Percentiles rank a stretch among this genome's conserved stretches.
Conservation (phyloP, 2,888 invertebrate genomes). For the Erannis defoliaria region DNA sequence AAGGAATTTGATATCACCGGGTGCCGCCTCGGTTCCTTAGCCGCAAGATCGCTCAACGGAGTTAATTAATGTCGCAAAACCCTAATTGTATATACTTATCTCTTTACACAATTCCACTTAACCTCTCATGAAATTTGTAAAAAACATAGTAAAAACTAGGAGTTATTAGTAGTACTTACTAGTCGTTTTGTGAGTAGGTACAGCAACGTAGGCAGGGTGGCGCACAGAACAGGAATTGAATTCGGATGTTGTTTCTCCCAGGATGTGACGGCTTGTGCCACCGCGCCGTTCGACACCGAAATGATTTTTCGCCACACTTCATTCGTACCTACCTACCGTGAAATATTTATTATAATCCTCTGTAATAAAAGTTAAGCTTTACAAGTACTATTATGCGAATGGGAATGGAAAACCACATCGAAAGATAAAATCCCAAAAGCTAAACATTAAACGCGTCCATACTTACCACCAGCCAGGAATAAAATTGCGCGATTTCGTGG, state of each 20-base stretch:
- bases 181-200: conserved; percentile 53
- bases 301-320: conserved; percentile 72
- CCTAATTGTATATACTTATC: conserved; percentile 65
- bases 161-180: too few species aligned
- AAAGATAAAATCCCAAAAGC: conserved; percentile 12
- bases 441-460: conserved; percentile 11
- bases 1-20: conserved; percentile 48
- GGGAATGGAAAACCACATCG: conserved; percentile 3
- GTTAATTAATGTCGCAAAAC: conserved; percentile 60
- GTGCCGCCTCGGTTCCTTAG: conserved; percentile 27
- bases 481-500: conserved; percentile 25
- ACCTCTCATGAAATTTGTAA: conserved; percentile 64
- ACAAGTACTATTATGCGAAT: conserved; percentile 26
- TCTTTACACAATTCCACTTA: conserved; percentile 58
- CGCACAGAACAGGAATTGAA: conserved; percentile 77
- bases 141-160: too few species aligned
- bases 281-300: conserved; percentile 55
- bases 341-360: conserved; percentile 55
- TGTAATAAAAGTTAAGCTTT: conserved; percentile 35
- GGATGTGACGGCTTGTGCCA: conserved; percentile 75
- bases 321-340: conserved; percentile 40
- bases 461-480: conserved; percentile 9
- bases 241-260: conserved; percentile 73
- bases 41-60: conserved; percentile 39
- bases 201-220: conserved; percentile 48